Conservation (phyloP, 2,113 vertebrate genomes). For the Gyps fulvus region DNA sequence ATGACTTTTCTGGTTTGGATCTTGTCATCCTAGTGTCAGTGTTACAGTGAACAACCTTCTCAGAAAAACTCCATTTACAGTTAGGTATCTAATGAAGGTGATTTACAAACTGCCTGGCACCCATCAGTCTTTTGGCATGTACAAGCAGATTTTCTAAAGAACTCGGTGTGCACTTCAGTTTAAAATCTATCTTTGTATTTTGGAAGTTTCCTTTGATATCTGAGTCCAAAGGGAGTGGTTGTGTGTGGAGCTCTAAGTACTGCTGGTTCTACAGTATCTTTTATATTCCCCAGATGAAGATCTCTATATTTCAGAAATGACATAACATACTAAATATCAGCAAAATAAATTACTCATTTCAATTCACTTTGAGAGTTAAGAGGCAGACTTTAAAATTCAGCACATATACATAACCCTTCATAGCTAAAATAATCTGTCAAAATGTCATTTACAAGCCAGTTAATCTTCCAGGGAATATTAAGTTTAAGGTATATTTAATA, state of each 20-base stretch:
- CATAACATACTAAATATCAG: not conserved
- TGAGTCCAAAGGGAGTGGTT: not conserved
- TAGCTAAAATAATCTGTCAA: slow-evolving; percentile 16
- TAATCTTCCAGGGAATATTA: slow-evolving; percentile 15
- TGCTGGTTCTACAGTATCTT: not conserved
- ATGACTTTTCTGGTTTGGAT: not conserved
- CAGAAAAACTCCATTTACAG: not conserved
- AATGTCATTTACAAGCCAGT: not conserved
- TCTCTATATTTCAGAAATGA: not conserved
- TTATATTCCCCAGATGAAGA: not conserved
- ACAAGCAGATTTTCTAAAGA: not conserved
- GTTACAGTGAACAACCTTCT: not conserved
- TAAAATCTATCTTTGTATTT: not conserved
- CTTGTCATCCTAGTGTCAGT: not conserved
- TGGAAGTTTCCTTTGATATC: not conserved
- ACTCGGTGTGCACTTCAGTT: not conserved
- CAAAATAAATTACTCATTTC: slow-evolving; percentile 26
- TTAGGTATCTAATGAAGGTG: not conserved
- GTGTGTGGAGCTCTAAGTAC: not conserved
- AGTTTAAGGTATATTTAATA: not conserved
- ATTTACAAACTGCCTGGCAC: not conserved
- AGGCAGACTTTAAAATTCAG: slow-evolving; percentile 4
- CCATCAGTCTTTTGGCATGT: not conserved
- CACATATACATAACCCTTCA: not conserved
- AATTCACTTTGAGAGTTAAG: not conserved